A percentile compares a stretch with the other conserved stretches of the same genome.
These are phyloP conservation scores for Brienomyrus longianalis DNA, from an alignment of 2,113 vertebrate species.

Conservation along the genomic window DNA sequence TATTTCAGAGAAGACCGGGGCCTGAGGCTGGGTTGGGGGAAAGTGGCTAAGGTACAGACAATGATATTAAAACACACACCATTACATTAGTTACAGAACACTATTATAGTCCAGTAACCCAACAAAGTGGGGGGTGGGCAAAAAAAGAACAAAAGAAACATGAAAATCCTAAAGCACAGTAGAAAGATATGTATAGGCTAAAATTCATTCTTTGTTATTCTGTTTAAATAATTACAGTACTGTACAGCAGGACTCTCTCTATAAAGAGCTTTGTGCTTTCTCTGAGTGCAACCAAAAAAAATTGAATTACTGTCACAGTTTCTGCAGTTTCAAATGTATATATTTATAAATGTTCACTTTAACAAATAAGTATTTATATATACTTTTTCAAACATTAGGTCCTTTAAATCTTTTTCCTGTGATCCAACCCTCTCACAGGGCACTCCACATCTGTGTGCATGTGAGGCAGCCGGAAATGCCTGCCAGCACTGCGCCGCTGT, in stretches of 20 bases:
- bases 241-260: conserved; percentile 74
- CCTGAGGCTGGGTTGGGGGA: conserved; percentile 32
- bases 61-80: conserved; percentile 78
- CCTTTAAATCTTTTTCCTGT: neutral
- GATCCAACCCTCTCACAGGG: neutral
- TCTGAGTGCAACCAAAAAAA: conserved; percentile 55
- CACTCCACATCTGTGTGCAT: neutral
- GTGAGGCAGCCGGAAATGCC: neutral
- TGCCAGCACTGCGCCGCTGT: neutral
- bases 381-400: conserved; percentile 18
- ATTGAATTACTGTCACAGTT: conserved; percentile 56
- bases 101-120: conserved; percentile 62
- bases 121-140: conserved; percentile 37
- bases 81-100: conserved; percentile 77
- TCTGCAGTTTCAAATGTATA: conserved; percentile 30
- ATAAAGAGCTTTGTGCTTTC: conserved; percentile 81
- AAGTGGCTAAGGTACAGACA: conserved; percentile 47
- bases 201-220: conserved; percentile 83
- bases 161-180: conserved; percentile 75
- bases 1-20: conserved; percentile 28
- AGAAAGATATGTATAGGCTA: conserved; percentile 84
- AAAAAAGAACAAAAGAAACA: conserved; percentile 52
- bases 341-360: conserved; percentile 26
- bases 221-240: conserved; percentile 78
- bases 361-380: conserved; percentile 27